Evolutionary conservation across 2,888 invertebrate species (phyloP), one percentile per base, ranked within the genome.

Genomic region (Hartigia nigra): DNA sequence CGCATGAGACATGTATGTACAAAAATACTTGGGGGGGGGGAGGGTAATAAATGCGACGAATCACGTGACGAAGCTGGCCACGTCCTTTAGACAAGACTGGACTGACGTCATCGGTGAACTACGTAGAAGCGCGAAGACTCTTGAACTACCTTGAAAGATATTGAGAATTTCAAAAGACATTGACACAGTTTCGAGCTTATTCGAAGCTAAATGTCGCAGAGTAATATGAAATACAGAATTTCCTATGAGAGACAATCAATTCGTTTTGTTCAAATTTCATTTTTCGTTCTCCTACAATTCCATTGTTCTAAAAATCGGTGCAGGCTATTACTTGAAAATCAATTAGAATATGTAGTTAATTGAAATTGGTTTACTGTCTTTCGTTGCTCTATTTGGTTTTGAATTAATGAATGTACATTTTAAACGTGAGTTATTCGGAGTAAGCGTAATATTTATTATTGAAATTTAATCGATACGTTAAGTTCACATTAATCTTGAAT

Each of bases 1-100:
- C 81, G 77, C 79, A 76, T 76, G 74, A 79, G 77, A 80, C 74
- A 78, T 39, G 69, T 78, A 78, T 78, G 36, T 78, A 78, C 78
- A 78, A 78, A 76, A 76, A 78, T 78, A 78, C 70, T 74, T 14
- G 39, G 39, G 39, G 39, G 39, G 37, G 14, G 5, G 14, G 39
- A 14, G 14, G 14, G 23, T 23, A 23, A 55, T 5, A 55, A 55
- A 23, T 55, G 23, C 23, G 23, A 55, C 55, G 55, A 55, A 23
- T 55, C 55, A 23, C 55, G 55, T 9, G 55, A 23, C 55, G 55
- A 55, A 23, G 23, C 55, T 55, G 55, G 55, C 23, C 23, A 55
- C 23, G 23, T 9, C 55, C 55, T 9, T 23, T 55, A 23, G 55
- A 55, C 2, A 55, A 55, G 39, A 55, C 55, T 55, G 23, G 55